phyloP scores from a whole-genome alignment of 2,888 invertebrate species.

The Thalpophila matura region DNA sequence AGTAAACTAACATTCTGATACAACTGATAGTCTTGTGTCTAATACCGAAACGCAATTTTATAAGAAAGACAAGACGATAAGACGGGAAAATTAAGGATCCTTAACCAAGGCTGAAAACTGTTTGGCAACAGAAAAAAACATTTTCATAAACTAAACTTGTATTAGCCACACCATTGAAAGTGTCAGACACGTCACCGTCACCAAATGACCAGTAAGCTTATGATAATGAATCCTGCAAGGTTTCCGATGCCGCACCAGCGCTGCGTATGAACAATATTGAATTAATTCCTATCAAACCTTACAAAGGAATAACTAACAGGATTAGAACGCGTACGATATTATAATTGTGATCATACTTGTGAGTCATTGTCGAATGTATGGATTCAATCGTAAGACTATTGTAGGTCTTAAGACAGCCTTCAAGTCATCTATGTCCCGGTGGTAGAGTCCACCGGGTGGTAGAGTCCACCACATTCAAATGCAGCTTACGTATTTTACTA shows the following conservation, averaged over 20 bases:
- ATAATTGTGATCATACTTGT: slow-evolving; percentile 37
- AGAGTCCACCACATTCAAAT: no score
- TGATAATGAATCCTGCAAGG: slow-evolving; percentile 52
- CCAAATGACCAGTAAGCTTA: slow-evolving; percentile 41
- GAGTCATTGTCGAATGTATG: slow-evolving; percentile 40
- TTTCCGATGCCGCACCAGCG: slow-evolving; percentile 34
- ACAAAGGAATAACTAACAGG: slow-evolving; percentile 50
- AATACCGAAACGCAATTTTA: no score
- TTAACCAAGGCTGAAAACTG: no score
- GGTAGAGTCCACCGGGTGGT: no score
- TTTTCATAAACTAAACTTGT: no score
- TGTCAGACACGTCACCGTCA: not conserved
- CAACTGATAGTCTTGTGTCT: no score
- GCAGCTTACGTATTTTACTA: not conserved
- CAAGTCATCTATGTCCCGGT: not conserved
- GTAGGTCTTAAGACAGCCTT: not conserved
- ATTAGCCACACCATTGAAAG: not conserved
- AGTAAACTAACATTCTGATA: no score
- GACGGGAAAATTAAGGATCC: no score
- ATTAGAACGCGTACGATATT: slow-evolving; percentile 44
- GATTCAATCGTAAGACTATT: slow-evolving; percentile 24
- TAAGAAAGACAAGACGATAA: no score
- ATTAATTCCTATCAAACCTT: slow-evolving; percentile 59
- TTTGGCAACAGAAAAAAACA: no score
- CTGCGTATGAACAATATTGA: slow-evolving; percentile 56